Percentiles rank a stretch among this genome's conserved stretches.
These are phyloP conservation scores for Mola mola DNA, from an alignment of 2,113 vertebrate species.

Conservation along the genomic window DNA sequence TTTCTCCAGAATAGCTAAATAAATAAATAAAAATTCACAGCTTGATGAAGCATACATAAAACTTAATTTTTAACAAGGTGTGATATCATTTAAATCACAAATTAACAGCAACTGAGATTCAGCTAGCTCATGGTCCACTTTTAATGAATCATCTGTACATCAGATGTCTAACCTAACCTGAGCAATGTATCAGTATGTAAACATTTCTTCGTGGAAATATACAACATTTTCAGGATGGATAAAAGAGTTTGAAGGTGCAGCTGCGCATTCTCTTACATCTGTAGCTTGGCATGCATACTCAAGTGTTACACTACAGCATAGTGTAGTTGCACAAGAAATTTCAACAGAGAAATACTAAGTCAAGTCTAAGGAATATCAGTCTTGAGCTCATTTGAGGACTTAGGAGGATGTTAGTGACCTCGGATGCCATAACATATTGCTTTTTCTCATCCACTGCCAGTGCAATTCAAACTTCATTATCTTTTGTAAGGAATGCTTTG, in stretches of 20 bases:
- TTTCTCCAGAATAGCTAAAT: slow-evolving; percentile 32
- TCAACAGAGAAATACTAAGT: slow-evolving; percentile 21
- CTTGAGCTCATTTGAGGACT: slow-evolving; percentile 21
- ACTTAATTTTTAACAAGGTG: slow-evolving; percentile 50
- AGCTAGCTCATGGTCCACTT: slow-evolving; percentile 58
- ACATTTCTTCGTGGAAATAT: slow-evolving; percentile 75
- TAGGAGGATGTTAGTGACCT: slow-evolving; percentile 21
- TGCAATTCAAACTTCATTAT: slow-evolving; percentile 47
- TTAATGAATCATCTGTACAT: slow-evolving; percentile 54
- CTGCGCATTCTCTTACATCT: slow-evolving; percentile 40
- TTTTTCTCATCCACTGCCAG: slow-evolving; percentile 52
- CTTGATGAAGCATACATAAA: slow-evolving; percentile 47
- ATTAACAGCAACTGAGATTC: slow-evolving; percentile 61
- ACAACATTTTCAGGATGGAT: slow-evolving; percentile 57
- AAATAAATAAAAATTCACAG: slow-evolving; percentile 47
- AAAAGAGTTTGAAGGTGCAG: slow-evolving; percentile 51
- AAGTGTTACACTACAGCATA: slow-evolving; percentile 40
- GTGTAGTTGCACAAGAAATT: slow-evolving; percentile 24
- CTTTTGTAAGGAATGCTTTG: slow-evolving; percentile 18
- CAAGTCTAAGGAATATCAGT: slow-evolving; percentile 23
- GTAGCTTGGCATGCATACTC: slow-evolving; percentile 63
- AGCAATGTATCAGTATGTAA: slow-evolving; percentile 77
- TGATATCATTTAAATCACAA: slow-evolving; percentile 65
- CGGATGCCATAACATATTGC: slow-evolving; percentile 63
- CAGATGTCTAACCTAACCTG: slow-evolving; percentile 74